Evolutionary conservation across 1,140 invertebrate species (phyloP), one percentile per base, ranked within the genome.

Genomic region (Steinernema feltiae): DNA sequence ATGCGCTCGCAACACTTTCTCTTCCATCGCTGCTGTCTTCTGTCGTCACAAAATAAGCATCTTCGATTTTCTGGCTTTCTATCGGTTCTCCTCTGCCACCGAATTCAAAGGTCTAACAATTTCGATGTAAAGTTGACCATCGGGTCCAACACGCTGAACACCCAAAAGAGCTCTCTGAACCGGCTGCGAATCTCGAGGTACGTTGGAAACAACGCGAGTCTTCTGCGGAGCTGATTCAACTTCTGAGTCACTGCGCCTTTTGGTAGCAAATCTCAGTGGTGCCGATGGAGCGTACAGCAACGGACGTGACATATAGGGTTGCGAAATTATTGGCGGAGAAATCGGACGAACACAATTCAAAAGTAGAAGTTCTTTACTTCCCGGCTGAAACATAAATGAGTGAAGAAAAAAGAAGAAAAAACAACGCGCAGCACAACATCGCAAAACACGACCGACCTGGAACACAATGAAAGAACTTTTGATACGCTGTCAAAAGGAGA

Each of bases 11-110:
- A n/a, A n/a, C n/a, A n/a, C n/a, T n/a, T n/a, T n/a, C n/a, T n/a
- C n/a, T n/a, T n/a, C n/a, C n/a, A 27, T 63, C 53, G 24, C 7
- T 27, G 15, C 53, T 27, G 15, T 63, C 53, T 27, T 63, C 53
- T n/a, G n/a, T n/a, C 15, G 53, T 63, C 7, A 63, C 53, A 63
- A 63, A 63, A 63, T 63, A 63, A 15, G 53, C 53, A 63, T 27
- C 24, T 63, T 63, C 53, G 35, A 41, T 63, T 15, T 63, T 27
- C 15, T n/a, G 7, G 15, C 53, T 63, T 27, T 27, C 7, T 7
- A 3, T 7, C 2, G 15, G 53, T 27, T 27, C 7, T 63, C 24
- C 53, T 63, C 53, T 41, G 18, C 18, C 7, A 41, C 35, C 7
- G 18, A 41, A 63, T 63, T 63, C 53, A 12, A 46, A 46, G 41